Base-by-base conservation (phyloP, 2,797 vertebrate species). In the Sphenopsis melanotis region DNA sequence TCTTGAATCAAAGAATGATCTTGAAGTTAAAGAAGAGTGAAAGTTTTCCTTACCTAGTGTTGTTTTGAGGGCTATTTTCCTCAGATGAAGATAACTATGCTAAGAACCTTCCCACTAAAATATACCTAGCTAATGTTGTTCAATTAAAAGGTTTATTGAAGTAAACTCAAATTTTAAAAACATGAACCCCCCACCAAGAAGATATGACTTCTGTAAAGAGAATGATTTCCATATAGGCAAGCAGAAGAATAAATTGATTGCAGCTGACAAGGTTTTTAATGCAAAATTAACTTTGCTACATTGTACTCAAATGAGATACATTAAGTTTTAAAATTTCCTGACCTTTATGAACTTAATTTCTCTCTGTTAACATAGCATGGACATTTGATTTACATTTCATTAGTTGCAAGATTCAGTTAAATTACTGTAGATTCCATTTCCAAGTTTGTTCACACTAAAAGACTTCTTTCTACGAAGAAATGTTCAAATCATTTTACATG, bases 381-480 rank as follows among this genome's bases (percentile, higher is more conserved):
- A 81, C 59, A 57, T 59, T 90, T 88, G 80, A 91, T 88, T 94
- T 93, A 76, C n/a, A 72, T 82, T 88, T 93, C 24, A 82, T 91
- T 84, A 87, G 24, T 34, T 23, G 41, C 26, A 81, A 94, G 42
- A 78, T 13, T 52, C 26, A 74, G 26, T 74, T 86, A 85, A 94
- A 81, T 50, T 11, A 49, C 15, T 68, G 27, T 37, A 61, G 50
- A 65, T 76, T 83, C 32, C 49, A 66, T 52, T 76, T 93, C 55
- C 59, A 93, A 86, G 83, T 26, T 68, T 57, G 27, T 74, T 93
- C 59, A 76, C 3, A 8, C 50, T 36, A 64, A 29, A 34, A 78
- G 1, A 53, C 65, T 69, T 69, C 14, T 92, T 92, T 84, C 18
- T 64, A 30, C 12, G 42, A 26, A 41, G 39, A 83, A 83, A 84